Evolutionary conservation across 2,888 invertebrate genomes (phyloP), one percentile per base, ranked within the genome.

Genomic region (Andrena marginata): DNA sequence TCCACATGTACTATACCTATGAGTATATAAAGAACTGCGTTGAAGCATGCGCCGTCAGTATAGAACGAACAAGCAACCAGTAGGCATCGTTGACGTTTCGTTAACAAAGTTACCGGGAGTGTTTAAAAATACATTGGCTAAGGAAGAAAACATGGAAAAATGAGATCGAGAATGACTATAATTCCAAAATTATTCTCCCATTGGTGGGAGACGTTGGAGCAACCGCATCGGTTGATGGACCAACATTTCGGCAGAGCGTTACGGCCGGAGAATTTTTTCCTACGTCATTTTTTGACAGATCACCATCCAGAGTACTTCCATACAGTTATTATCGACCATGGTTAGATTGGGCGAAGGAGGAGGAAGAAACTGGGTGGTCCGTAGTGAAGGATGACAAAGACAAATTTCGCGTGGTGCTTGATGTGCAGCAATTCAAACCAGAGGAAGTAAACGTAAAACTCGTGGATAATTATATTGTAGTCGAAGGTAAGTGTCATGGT

Each of bases 121-220:
- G 67, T 60, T 29, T 6, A 8, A 49, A 56, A 16, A 8, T 8
- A 5, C n/a, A 1, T 70, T 0, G 56, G 10, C 13, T 10, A 2
- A 35, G n/a, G 16, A 65, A 33, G 23, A 10, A 7, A 8, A 31
- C 1, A 13, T 5, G 13, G 3, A 6, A 59, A 63, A 63, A 84
- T 79, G 78, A 83, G 72, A 48, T 70, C 67, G 29, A 90, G 95
- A 95, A 97, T 97, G 97, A 97, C 97, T 92, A 95, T 97, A 93
- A 97, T 97, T 88, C 97, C 97, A 85, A 95, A 97, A 94, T 95
- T 97, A 94, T 97, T 97, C 94, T 97, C 97, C 83, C 97, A 97
- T 93, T 97, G 97, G 97, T 97, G 97, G 97, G 97, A 97, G 92
- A 97, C 97, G 89, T 95, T 96, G 93, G 96, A 96, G 20, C 95